Evolutionary conservation across 2,888 invertebrate genomes (phyloP).

Genomic region (Galeopsomyia nigrocyanea): DNA sequence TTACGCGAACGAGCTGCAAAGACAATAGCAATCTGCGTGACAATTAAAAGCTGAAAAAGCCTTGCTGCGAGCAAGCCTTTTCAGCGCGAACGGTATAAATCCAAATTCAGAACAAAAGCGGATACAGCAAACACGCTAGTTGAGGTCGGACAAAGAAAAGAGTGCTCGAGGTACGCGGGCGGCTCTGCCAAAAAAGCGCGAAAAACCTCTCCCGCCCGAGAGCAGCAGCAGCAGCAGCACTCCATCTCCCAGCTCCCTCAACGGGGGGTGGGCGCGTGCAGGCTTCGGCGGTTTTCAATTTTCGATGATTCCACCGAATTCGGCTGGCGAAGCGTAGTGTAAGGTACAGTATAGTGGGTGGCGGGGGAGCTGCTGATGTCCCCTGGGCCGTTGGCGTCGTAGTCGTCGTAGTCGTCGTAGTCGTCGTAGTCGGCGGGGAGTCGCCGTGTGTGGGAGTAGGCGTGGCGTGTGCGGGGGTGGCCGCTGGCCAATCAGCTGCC

Average conservation of each 20-base stretch:
- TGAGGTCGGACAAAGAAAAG: not conserved
- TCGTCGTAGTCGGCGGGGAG: slow-evolving; percentile 59
- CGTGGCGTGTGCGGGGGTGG: slow-evolving; percentile 63
- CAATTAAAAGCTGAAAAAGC: too few relatives aligned
- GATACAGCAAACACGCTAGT: not conserved
- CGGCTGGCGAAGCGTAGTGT: slow-evolving; percentile 48
- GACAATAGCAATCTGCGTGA: too few relatives aligned
- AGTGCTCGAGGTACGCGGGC: not conserved
- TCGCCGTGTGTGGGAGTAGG: slow-evolving; percentile 68
- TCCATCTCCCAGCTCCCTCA: not conserved
- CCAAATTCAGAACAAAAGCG: too few relatives aligned
- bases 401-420: slow-evolving; percentile 56
- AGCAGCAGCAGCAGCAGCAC: slow-evolving; percentile 22
- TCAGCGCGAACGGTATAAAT: too few relatives aligned
- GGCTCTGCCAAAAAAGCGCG: slow-evolving; percentile 24
- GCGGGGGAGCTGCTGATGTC: slow-evolving; percentile 23
- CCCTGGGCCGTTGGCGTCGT: slow-evolving; percentile 50
- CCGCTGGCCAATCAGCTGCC: slow-evolving; percentile 68
- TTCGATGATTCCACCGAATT: slow-evolving; percentile 68
- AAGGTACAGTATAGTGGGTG: slow-evolving; percentile 16
- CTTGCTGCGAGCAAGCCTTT: too few relatives aligned
- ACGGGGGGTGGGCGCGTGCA: slow-evolving; percentile 21
- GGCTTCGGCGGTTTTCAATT: slow-evolving; percentile 63
- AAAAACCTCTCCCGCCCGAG: slow-evolving; percentile 24
- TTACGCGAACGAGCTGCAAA: too few relatives aligned